Evolutionary conservation across 2,113 vertebrate genomes (phyloP).

Genomic region (Oncorhynchus keta): DNA sequence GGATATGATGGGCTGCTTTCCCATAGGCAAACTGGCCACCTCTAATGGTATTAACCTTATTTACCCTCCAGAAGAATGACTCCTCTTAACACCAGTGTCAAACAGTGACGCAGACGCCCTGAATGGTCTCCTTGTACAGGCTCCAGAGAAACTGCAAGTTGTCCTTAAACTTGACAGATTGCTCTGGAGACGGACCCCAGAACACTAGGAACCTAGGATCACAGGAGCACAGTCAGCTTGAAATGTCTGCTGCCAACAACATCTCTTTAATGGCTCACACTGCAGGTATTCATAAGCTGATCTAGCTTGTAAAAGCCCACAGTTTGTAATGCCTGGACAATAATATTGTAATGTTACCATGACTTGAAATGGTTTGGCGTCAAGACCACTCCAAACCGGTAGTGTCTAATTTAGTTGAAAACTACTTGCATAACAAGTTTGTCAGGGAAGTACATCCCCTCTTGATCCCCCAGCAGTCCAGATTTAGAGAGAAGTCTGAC

Average conservation of each 20-base stretch:
- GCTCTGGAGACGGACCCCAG: conserved; percentile 38
- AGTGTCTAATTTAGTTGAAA: no score
- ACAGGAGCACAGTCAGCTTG: conserved; percentile 2
- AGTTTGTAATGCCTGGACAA: background rate
- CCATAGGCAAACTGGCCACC: conserved; percentile 9
- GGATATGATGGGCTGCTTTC: conserved; percentile 24
- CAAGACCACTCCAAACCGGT: no score
- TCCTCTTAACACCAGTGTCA: background rate
- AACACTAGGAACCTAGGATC: no score
- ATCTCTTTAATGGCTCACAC: background rate
- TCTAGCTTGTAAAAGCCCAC: background rate
- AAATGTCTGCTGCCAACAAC: background rate
- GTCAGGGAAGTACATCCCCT: no score
- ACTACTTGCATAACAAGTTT: no score
- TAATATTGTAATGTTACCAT: background rate
- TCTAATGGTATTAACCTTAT: background rate
- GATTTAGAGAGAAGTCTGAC: no score
- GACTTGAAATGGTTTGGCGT: no score
- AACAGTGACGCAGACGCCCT: conserved; percentile 21
- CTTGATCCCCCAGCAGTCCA: no score
- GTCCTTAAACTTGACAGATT: conserved; percentile 59
- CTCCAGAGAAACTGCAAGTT: conserved; percentile 39
- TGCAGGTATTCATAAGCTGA: background rate
- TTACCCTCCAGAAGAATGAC: no score
- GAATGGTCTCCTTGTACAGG: conserved; percentile 60